phyloP scores from a whole-genome alignment of 2,113 vertebrate species.

The Helogale parvula region DNA sequence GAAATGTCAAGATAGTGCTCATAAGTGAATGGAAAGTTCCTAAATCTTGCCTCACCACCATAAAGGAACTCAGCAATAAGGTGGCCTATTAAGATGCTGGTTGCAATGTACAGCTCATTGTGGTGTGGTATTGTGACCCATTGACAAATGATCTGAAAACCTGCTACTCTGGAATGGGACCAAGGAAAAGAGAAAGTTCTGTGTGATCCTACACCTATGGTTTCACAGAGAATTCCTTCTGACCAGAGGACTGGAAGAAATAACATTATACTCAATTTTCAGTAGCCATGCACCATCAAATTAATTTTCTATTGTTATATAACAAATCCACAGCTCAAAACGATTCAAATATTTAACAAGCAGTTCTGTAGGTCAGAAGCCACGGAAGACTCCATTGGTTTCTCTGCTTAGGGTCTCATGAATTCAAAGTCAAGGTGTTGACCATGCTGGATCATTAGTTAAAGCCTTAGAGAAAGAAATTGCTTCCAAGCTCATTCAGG shows the following conservation, averaged over 20 bases:
- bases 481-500: neutral
- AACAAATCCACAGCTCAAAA: neutral
- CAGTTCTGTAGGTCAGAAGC: neutral
- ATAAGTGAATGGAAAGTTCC: neutral
- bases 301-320: neutral
- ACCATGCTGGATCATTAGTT: neutral
- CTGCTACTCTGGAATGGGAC: neutral
- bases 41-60: neutral
- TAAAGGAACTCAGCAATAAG: neutral
- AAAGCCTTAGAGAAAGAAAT: neutral
- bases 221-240: neutral
- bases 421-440: neutral
- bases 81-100: neutral
- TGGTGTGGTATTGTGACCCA: neutral
- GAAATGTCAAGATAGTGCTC: neutral
- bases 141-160: neutral
- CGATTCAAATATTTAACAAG: neutral
- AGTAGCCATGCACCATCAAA: neutral
- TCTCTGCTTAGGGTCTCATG: neutral
- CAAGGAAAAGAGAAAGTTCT: neutral
- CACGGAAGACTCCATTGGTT: neutral
- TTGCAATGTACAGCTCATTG: neutral
- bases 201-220: neutral
- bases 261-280: neutral
- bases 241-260: neutral